These are phyloP conservation scores for Allobates femoralis DNA, from an alignment of 2,797 vertebrate genomes.

Conservation along the genomic window DNA sequence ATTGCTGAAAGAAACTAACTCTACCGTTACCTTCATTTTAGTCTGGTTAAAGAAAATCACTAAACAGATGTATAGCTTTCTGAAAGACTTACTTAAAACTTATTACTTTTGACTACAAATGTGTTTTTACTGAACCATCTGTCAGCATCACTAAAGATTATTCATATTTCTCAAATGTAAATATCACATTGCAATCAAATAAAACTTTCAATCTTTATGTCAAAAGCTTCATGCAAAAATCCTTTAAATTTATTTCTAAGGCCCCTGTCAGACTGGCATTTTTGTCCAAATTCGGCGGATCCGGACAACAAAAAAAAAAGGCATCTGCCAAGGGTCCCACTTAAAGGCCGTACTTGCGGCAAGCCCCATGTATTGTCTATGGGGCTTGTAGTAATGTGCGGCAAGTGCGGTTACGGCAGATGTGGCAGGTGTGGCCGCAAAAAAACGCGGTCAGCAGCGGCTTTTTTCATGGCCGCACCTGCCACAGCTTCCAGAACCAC, in stretches of 20 bases:
- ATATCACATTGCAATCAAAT: slow-evolving; percentile 64
- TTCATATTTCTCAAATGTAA: slow-evolving; percentile 64
- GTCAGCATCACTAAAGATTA: slow-evolving; percentile 69
- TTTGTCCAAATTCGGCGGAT: no score
- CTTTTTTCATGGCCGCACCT: no score
- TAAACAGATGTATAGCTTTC: slow-evolving; percentile 68
- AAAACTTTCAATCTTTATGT: slow-evolving; percentile 60
- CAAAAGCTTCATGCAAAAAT: not conserved
- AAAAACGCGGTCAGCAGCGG: no score
- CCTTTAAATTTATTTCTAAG: no score
- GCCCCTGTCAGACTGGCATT: no score
- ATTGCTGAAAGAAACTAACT: slow-evolving; percentile 29
- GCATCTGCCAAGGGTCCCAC: no score
- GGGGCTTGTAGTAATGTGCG: no score
- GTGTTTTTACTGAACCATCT: slow-evolving; percentile 68
- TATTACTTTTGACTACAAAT: slow-evolving; percentile 53
- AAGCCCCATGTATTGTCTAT: no score
- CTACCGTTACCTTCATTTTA: slow-evolving; percentile 67
- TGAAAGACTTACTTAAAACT: slow-evolving; percentile 65
- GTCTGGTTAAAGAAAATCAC: slow-evolving; percentile 64
- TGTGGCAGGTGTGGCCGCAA: no score
- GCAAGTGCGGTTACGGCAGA: no score
- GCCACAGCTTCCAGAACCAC: no score
- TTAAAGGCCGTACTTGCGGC: no score
- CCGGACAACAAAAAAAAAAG: not conserved